phyloP scores from a whole-genome alignment of 2,888 invertebrate species.

The Drosophila greeni region DNA sequence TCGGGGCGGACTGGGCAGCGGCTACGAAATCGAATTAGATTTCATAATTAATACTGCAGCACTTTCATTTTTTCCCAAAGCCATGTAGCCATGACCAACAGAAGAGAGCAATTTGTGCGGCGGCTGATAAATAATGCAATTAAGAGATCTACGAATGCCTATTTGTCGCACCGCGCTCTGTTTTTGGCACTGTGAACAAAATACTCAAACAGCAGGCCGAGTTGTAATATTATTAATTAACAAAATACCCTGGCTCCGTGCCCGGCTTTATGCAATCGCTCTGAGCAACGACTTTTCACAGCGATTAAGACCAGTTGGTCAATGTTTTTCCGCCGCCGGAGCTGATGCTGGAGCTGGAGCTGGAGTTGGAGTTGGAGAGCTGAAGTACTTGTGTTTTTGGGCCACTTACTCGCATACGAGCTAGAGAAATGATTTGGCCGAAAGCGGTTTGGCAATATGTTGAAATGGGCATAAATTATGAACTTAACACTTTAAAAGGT shows the following conservation, averaged over 20 bases:
- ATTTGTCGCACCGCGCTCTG: slow-evolving; percentile 32
- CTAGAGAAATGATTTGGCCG: slow-evolving; percentile 27
- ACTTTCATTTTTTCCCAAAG: slow-evolving; percentile 54
- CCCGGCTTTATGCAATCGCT: slow-evolving; percentile 30
- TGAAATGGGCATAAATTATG: slow-evolving; percentile 40
- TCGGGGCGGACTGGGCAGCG: slow-evolving; percentile 38
- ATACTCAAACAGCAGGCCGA: slow-evolving; percentile 31
- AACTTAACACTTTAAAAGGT: slow-evolving; percentile 37
- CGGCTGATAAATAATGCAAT: slow-evolving; percentile 40
- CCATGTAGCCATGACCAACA: slow-evolving; percentile 35
- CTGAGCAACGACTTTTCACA: slow-evolving; percentile 35
- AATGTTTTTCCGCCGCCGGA: slow-evolving; percentile 35
- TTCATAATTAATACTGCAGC: slow-evolving; percentile 55
- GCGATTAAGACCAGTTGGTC: slow-evolving; percentile 37
- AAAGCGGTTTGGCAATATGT: slow-evolving; percentile 37
- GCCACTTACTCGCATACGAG: slow-evolving; percentile 4
- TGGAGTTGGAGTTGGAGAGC: not conserved
- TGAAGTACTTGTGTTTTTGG: slow-evolving; percentile 24
- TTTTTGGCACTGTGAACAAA: slow-evolving; percentile 34
- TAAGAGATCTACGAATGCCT: slow-evolving; percentile 39
- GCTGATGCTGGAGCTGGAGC: not conserved
- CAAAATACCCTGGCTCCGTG: slow-evolving; percentile 18
- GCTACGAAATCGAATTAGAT: slow-evolving; percentile 49
- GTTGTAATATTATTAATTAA: slow-evolving; percentile 40
- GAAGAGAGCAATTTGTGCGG: slow-evolving; percentile 38